Evolutionary conservation across 2,113 vertebrate genomes (phyloP), one percentile per base, ranked within the genome.

Genomic region (Prionailurus bengalensis): DNA sequence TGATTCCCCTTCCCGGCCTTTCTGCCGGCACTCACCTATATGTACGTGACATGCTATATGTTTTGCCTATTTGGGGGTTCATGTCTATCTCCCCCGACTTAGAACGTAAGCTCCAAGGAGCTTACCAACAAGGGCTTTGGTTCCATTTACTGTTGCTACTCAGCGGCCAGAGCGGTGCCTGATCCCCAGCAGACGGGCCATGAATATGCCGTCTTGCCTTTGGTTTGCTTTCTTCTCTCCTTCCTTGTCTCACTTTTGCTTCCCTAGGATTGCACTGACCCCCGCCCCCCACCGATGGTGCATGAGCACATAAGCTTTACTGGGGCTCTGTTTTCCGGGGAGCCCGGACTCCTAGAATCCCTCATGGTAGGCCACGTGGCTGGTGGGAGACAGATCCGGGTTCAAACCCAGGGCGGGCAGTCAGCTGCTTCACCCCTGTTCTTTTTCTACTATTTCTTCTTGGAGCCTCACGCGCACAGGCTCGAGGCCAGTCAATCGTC

Each of bases 211-310:
- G 7, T 23, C 1, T 33, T 7, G 1, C 85, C 25, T 39, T 51
- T 8, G 2, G 6, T 4, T n/a, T 70, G 65, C 85, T 65, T n/a
- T 74, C 73, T 11, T 11, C 13, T 31, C 58, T 42, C 51, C 45
- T 10, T 36, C 89, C 48, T 39, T 5, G 11, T 23, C 65, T 82
- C 51, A 0, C 31, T 39, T 51, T 4, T 10, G 12, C 79, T 31
- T 58, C 8, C 45, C 51, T 2, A 4, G 66, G 29, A 27, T 9
- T 7, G 9, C 16, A 61, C 58, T 29, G 27, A 3, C 29, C 8
- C n/a, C 19, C 19, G 1, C 36, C n/a, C 19, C 19, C 1, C n/a
- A n/a, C n/a, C 6, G 1, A 0, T 0, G 36, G 79, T 1, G 63
- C 15, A 1, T 9, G 2, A 8, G 15, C 33, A 51, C 23, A 2